Percentiles rank a stretch among this genome's conserved stretches.
Evolutionary conservation across 2,113 vertebrate genomes (phyloP).

Genomic region (Clarias macrocephalus): DNA sequence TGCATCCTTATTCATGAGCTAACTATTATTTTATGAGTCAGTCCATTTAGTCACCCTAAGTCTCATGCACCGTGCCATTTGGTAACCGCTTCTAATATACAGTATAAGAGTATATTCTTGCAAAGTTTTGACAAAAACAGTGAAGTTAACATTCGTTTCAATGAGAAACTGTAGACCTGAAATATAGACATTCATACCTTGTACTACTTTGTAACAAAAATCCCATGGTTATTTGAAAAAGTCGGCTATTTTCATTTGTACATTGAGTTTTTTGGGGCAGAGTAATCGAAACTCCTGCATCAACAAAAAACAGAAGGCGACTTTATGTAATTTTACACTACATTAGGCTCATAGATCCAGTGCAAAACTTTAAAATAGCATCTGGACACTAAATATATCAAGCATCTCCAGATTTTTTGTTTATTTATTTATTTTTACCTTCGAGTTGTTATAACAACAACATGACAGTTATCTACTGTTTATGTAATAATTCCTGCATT

Average conservation of each 20-base stretch:
- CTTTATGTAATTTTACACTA: not conserved
- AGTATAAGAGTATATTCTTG: not conserved
- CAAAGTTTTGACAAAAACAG: not conserved
- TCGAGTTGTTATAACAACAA: not conserved
- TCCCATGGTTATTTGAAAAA: not conserved
- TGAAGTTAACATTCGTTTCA: not conserved
- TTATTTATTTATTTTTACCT: constrained; percentile 12
- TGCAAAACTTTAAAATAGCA: not conserved
- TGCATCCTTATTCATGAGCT: not conserved
- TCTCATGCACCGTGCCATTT: not conserved
- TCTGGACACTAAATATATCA: not conserved
- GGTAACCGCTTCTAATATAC: not conserved
- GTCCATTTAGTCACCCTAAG: not conserved
- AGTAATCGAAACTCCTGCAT: not conserved
- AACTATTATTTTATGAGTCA: not conserved
- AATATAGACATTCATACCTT: not conserved
- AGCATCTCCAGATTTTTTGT: not conserved
- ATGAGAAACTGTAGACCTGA: not conserved
- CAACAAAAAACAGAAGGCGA: not conserved
- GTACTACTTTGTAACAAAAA: not conserved
- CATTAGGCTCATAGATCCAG: not conserved
- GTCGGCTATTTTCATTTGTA: not conserved
- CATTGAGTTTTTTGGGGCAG: not conserved
- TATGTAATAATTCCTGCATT: not conserved
- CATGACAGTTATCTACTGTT: not conserved